Evolutionary conservation across 2,888 invertebrate species (phyloP).

Genomic region (Hydrotaea cyrtoneurina): DNA sequence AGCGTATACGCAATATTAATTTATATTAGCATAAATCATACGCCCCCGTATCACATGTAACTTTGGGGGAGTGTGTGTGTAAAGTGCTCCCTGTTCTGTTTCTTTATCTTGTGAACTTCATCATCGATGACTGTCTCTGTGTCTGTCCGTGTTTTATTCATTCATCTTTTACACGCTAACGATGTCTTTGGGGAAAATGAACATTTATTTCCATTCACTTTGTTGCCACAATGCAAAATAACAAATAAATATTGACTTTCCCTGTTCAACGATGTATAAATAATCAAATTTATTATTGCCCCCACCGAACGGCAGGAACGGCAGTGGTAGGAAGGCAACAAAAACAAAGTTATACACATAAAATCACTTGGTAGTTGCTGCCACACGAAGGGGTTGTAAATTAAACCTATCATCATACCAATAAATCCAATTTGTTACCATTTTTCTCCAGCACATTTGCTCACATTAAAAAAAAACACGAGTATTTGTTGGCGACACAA

Average conservation of each 20-base stretch:
- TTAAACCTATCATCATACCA: slow-evolving; percentile 28
- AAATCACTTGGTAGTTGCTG: slow-evolving; percentile 13
- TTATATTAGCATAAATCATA: slow-evolving; percentile 16
- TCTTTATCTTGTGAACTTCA: background rate
- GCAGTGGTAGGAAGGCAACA: background rate
- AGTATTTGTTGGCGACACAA: background rate
- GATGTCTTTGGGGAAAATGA: background rate
- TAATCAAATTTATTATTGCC: slow-evolving; percentile 31
- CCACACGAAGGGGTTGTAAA: slow-evolving; percentile 11
- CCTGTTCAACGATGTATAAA: slow-evolving; percentile 27
- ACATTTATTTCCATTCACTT: slow-evolving; percentile 22
- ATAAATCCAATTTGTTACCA: slow-evolving; percentile 22
- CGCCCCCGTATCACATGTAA: background rate
- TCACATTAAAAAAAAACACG: background rate
- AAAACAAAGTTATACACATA: background rate
- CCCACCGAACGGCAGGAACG: no score
- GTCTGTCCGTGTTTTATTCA: background rate
- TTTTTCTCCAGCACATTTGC: slow-evolving; percentile 3
- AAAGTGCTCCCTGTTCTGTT: background rate
- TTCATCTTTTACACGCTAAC: background rate
- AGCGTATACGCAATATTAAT: slow-evolving; percentile 22
- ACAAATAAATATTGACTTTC: slow-evolving; percentile 27
- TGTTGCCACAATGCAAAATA: slow-evolving; percentile 26
- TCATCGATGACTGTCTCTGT: no score
- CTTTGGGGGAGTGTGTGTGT: background rate